Base-by-base conservation (phyloP, 2,888 invertebrate genomes). In the Hypomecis atomaria region DNA sequence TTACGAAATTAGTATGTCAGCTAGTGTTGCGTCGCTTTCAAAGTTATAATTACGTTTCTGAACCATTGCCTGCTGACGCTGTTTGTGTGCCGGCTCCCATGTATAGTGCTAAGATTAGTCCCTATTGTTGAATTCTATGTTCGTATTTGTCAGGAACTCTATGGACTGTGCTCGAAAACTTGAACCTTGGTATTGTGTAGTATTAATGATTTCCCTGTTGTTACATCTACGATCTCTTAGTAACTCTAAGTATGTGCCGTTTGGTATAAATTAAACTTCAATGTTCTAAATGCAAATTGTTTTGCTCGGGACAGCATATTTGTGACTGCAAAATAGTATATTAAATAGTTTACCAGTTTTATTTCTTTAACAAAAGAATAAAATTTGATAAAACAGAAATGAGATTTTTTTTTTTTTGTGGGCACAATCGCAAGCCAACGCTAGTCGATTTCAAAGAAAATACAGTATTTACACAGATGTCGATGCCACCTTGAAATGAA, bases 391-490 rank as follows among this genome's bases (percentile, higher is more conserved):
- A n/a, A 49, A 36, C 1, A 7, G 4, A 49, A 37, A 11, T 11
- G 36, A 50, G 37, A 37, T 0, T 9, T 3, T 6, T 8, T 11
- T 37, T 3, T 36, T 11, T 8, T 37, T 13, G 37, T 6, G 13
- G 8, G 37, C 8, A 37, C 37, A 37, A 49, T 37, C 0, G 9
- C 33, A 33, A 50, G 11, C 48, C n/a, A 42, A 44, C 55, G n/a
- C 13, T 38, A 37, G 42, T 44, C 8, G 5, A 2, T 9, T 44
- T 11, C 23, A 36, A 56, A 33, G 11, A 63, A 55, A 64, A 52
- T 59, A 48, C 42, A 53, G 50, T 72, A 58, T 77, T 72, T 67
- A 71, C 54, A 71, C 73, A 77, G 71, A 72, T 75, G 74, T 47
- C 64, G 68, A 60, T 60, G 58, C 44, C 56, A 69, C 75, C 71